Evolutionary conservation across 2,797 vertebrate genomes (phyloP).

Genomic region (Agapornis canus): DNA sequence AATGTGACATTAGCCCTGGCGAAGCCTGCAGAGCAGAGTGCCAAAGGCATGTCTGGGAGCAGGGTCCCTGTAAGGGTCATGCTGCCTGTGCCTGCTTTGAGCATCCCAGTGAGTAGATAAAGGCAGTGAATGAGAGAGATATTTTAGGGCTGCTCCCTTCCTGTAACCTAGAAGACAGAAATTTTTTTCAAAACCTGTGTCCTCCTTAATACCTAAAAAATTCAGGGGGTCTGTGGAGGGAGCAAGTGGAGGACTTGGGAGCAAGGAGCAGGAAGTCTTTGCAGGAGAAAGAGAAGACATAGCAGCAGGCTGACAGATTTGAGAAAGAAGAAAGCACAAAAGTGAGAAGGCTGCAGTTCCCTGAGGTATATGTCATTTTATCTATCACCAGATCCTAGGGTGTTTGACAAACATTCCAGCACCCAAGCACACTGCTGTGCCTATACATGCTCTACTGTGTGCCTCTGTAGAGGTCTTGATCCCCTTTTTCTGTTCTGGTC

Average conservation of each 20-base stretch:
- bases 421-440: background rate
- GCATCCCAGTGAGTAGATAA: accelerated
- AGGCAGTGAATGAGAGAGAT: background rate
- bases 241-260: background rate
- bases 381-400: background rate
- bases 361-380: background rate
- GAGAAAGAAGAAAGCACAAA: background rate
- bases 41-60: background rate
- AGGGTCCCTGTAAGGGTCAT: background rate
- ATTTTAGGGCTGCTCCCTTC: background rate
- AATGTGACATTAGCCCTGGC: accelerated
- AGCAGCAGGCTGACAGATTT: background rate
- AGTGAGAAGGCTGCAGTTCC: background rate
- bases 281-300: background rate
- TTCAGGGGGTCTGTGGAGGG: background rate
- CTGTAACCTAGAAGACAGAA: background rate
- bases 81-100: background rate
- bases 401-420: background rate
- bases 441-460: background rate
- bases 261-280: background rate
- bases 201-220: background rate
- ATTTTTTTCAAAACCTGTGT: background rate
- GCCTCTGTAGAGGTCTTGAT: background rate
- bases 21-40: background rate
- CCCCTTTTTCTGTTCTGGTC: background rate